Evolutionary conservation across 2,888 invertebrate species (phyloP).

Genomic region (Philereme vetulata): DNA sequence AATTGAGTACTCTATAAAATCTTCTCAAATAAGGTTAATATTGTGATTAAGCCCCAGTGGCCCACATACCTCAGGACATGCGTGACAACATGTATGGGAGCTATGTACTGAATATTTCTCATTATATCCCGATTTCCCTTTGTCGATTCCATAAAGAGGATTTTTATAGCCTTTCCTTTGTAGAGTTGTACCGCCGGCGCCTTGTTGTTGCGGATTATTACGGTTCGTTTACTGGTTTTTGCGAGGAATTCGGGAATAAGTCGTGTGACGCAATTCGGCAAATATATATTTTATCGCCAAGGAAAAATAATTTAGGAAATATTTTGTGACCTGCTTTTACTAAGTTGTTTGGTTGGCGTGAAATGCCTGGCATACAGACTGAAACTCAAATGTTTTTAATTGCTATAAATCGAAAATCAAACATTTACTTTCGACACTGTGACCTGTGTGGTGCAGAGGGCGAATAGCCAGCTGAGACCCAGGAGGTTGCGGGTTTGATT

Average conservation of each 20-base stretch:
- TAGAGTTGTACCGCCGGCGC: constrained; percentile 18
- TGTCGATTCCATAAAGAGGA: constrained; percentile 47
- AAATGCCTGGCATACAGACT: no score
- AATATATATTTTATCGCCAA: background rate
- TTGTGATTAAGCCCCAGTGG: no score
- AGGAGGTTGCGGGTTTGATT: no score
- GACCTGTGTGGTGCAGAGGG: no score
- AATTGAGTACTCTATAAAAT: no score
- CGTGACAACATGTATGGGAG: constrained; percentile 25
- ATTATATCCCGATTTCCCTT: constrained; percentile 47
- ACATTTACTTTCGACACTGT: no score
- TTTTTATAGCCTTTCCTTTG: constrained; percentile 42
- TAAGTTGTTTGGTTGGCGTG: no score
- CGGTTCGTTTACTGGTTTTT: constrained; percentile 27
- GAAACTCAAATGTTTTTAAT: no score
- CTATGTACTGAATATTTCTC: constrained; percentile 40
- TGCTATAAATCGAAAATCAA: no score
- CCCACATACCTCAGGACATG: constrained; percentile 5
- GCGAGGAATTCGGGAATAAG: constrained; percentile 35
- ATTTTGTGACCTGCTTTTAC: background rate
- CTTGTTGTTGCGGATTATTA: constrained; percentile 48
- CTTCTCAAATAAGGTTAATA: no score
- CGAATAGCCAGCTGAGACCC: no score
- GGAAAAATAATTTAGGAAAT: background rate
- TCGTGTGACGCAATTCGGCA: constrained; percentile 8